phyloP scores from a whole-genome alignment of 2,797 vertebrate genomes.

The Peromyscus eremicus region DNA sequence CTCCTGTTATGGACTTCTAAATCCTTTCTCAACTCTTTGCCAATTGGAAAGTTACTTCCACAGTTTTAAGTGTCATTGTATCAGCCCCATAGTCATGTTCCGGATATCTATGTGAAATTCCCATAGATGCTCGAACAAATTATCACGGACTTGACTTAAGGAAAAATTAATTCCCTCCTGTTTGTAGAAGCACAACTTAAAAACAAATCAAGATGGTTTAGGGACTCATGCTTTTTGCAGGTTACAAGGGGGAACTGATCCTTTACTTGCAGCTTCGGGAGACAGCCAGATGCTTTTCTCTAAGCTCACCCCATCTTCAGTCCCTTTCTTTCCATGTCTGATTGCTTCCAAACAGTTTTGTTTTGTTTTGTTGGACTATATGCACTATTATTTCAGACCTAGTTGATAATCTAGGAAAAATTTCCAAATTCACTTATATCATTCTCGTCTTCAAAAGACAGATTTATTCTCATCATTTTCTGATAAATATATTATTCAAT shows the following conservation, averaged over 20 bases:
- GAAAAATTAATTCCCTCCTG: background rate
- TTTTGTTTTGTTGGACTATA: background rate
- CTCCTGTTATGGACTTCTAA: accelerated
- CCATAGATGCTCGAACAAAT: background rate
- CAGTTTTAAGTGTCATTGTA: background rate
- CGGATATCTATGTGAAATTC: background rate
- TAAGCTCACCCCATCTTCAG: background rate
- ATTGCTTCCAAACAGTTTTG: too few species aligned
- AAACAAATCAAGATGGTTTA: background rate
- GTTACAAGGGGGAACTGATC: background rate
- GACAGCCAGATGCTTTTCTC: background rate
- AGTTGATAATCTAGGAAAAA: background rate
- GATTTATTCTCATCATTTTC: background rate
- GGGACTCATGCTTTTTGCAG: background rate
- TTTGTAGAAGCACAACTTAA: background rate
- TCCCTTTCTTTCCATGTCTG: background rate
- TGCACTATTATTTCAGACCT: background rate
- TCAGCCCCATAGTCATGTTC: background rate
- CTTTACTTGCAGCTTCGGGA: background rate
- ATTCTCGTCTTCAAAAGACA: background rate
- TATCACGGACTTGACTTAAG: background rate
- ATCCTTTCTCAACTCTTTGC: too few species aligned
- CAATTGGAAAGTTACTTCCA: background rate
- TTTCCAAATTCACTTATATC: background rate
- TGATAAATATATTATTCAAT: background rate